These are phyloP conservation scores for Pollenia angustigena DNA, from an alignment of 2,888 invertebrate species.

Conservation along the genomic window DNA sequence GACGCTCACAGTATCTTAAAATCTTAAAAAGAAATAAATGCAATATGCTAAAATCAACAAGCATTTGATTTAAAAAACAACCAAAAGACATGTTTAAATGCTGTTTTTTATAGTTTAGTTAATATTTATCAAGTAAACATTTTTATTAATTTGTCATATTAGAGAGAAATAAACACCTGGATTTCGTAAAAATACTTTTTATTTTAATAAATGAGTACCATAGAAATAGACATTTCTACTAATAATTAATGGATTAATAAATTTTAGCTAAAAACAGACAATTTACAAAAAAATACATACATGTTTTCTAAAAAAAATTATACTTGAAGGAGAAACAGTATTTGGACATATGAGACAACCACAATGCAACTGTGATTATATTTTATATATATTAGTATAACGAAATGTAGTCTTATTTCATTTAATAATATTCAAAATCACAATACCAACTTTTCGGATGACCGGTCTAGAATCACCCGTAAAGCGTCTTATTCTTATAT, in stretches of 20 bases:
- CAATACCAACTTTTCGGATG: no score
- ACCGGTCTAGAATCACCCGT: no score
- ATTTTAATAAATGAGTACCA: not conserved
- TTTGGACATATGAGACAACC: no score
- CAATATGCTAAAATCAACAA: conserved; percentile 3
- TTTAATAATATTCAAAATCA: no score
- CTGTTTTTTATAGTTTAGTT: not conserved
- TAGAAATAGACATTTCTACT: not conserved
- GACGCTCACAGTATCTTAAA: no score
- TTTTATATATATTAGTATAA: no score
- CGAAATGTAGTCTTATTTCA: no score
- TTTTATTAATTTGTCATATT: conserved; percentile 43
- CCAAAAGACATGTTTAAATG: not conserved
- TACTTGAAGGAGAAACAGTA: no score
- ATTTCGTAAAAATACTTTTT: not conserved
- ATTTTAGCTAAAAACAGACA: not conserved
- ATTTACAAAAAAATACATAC: not conserved
- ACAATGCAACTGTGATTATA: no score
- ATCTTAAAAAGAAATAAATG: not conserved
- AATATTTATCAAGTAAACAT: conserved; percentile 46
- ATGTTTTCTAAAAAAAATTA: no score
- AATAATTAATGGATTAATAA: not conserved
- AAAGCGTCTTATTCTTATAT: no score
- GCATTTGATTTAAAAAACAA: conserved; percentile 9
- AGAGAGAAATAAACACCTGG: conserved; percentile 43